Percentiles rank a stretch among this genome's conserved stretches.
These are phyloP conservation scores for Limnephilus rhombicus DNA, from an alignment of 2,888 invertebrate genomes.

Conservation along the genomic window DNA sequence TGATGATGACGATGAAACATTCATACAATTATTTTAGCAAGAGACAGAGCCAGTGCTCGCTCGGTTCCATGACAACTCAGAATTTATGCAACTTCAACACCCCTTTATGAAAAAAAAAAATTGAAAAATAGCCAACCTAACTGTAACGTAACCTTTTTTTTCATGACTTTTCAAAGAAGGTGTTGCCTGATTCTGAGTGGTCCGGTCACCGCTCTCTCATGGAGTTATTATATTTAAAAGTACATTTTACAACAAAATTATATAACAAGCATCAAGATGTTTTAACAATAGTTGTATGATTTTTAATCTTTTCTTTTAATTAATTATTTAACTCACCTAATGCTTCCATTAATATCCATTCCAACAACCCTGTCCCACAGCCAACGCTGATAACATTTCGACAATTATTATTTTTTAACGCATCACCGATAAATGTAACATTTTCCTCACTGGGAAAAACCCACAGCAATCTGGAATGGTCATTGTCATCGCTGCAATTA, in stretches of 20 bases:
- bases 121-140: too few relatives aligned
- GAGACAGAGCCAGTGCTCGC: too few relatives aligned
- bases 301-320: neutral
- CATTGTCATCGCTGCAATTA: slow-evolving; percentile 75
- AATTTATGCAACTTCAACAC: too few relatives aligned
- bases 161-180: too few relatives aligned
- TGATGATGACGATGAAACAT: too few relatives aligned
- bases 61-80: too few relatives aligned
- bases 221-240: neutral
- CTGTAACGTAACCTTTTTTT: too few relatives aligned
- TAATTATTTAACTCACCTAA: slow-evolving; percentile 76
- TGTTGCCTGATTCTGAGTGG: too few relatives aligned
- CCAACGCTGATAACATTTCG: slow-evolving; percentile 83
- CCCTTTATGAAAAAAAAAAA: too few relatives aligned
- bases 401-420: slow-evolving; percentile 73
- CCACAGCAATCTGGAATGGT: slow-evolving; percentile 82
- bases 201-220: neutral
- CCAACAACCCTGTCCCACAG: slow-evolving; percentile 89
- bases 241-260: too few relatives aligned
- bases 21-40: too few relatives aligned
- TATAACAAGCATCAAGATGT: too few relatives aligned
- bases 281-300: neutral
- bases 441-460: slow-evolving; percentile 84
- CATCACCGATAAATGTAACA: slow-evolving; percentile 78
- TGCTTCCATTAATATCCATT: slow-evolving; percentile 85